phyloP scores from a whole-genome alignment of 2,888 invertebrate genomes.

The Anorthoa munda region DNA sequence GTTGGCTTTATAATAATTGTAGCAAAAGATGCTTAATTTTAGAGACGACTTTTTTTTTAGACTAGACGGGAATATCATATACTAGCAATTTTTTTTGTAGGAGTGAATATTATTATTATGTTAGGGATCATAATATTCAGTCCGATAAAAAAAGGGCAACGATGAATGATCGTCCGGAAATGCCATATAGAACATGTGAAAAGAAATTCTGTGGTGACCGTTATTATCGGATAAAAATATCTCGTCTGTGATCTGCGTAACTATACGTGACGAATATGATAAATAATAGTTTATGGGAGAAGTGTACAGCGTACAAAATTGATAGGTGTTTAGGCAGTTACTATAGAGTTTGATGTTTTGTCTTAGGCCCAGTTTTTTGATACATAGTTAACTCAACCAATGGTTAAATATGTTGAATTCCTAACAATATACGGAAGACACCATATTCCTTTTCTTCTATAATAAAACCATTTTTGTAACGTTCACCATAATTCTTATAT shows the following conservation, averaged over 20 bases:
- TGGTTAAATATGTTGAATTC: too few relatives aligned
- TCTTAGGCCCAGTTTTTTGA: neutral
- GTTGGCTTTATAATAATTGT: neutral
- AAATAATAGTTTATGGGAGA: neutral
- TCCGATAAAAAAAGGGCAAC: neutral
- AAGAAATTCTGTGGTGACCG: too few relatives aligned
- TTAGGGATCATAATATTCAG: neutral
- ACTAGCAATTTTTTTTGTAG: too few relatives aligned
- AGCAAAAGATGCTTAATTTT: neutral
- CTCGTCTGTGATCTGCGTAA: slow-evolving; percentile 17
- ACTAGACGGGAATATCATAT: neutral
- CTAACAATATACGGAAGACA: too few relatives aligned
- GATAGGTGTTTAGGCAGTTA: too few relatives aligned
- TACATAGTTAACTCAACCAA: too few relatives aligned
- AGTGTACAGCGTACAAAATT: neutral
- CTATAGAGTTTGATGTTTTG: neutral
- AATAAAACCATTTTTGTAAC: too few relatives aligned
- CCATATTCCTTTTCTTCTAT: too few relatives aligned
- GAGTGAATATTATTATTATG: too few relatives aligned
- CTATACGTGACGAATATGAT: slow-evolving; percentile 25
- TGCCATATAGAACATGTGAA: slow-evolving; percentile 14
- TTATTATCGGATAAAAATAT: slow-evolving; percentile 25
- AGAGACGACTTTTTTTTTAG: neutral
- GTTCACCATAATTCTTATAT: too few relatives aligned
- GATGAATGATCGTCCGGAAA: slow-evolving; percentile 42